Evolutionary conservation across 2,113 vertebrate genomes (phyloP).

Genomic region (Ochotona princeps): DNA sequence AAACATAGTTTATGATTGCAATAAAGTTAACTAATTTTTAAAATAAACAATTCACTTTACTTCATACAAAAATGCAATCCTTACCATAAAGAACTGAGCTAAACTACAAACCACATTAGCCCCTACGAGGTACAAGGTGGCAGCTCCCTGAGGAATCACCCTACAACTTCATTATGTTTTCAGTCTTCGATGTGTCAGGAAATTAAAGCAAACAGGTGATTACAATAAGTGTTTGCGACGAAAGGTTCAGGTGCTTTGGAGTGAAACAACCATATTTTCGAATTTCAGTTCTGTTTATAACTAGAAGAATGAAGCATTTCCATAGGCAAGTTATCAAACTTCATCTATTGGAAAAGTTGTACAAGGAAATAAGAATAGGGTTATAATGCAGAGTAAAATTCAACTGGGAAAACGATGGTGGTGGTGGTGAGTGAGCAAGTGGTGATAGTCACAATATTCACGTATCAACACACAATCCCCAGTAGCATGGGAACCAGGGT

Average conservation of each 20-base stretch:
- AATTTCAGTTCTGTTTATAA: not conserved
- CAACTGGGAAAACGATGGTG: not conserved
- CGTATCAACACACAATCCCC: not conserved
- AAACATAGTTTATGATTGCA: slow-evolving; percentile 4
- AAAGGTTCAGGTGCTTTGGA: not conserved
- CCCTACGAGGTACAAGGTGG: fast-evolving
- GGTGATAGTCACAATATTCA: not conserved
- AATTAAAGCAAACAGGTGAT: not conserved
- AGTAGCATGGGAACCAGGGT: not conserved
- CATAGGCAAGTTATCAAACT: slow-evolving; percentile 25
- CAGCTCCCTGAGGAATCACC: not conserved
- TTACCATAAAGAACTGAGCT: not conserved
- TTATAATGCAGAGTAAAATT: too few relatives aligned
- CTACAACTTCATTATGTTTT: not conserved
- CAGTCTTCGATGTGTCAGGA: not conserved
- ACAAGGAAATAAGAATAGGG: not conserved
- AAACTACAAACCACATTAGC: not conserved
- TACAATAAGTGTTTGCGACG: not conserved
- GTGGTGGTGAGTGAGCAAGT: not conserved
- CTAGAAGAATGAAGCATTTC: not conserved
- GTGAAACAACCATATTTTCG: not conserved
- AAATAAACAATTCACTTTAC: not conserved
- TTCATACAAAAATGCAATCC: not conserved
- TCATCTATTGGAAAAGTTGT: slow-evolving; percentile 18
- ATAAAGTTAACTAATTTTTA: slow-evolving; percentile 3